A percentile compares a stretch with the other conserved stretches of the same genome.
phyloP scores from a whole-genome alignment of 35 echinoderm and acorn worm species.

The Stichopus chloronotus region DNA sequence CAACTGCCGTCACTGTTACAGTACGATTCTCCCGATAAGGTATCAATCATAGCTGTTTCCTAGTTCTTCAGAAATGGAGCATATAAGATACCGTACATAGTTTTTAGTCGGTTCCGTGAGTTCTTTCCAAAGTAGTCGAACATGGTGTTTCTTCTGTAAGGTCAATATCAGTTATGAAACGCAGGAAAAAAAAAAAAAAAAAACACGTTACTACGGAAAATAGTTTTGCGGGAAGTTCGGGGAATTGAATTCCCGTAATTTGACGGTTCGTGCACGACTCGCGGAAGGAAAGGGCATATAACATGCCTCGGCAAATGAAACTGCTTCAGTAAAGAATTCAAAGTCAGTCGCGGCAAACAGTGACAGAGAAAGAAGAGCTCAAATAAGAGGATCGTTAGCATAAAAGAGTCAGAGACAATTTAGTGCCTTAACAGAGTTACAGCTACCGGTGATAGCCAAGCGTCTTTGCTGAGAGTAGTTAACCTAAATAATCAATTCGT shows the following conservation, averaged over 20 bases:
- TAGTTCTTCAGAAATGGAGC: neutral
- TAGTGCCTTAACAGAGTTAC: neutral
- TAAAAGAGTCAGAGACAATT: neutral
- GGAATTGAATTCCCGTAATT: no score
- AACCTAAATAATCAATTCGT: neutral
- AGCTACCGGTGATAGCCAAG: neutral
- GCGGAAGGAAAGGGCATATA: neutral
- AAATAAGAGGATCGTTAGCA: neutral
- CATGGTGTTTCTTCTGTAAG: neutral
- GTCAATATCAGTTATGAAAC: neutral
- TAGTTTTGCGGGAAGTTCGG: no score
- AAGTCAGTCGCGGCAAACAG: conserved; percentile 10
- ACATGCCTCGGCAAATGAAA: neutral
- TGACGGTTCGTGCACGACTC: neutral
- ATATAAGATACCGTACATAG: neutral
- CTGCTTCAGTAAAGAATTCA: neutral
- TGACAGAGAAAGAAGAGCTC: neutral
- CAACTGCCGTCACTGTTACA: no score
- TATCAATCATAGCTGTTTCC: no score
- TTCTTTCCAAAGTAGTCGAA: no score
- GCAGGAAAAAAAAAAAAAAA: neutral
- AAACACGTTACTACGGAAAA: neutral
- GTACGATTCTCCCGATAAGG: no score
- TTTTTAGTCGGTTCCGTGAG: neutral
- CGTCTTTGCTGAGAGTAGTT: neutral